Evolutionary conservation across 2,113 vertebrate species (phyloP), one percentile per base, ranked within the genome.

Genomic region (Erythrocebus patas): DNA sequence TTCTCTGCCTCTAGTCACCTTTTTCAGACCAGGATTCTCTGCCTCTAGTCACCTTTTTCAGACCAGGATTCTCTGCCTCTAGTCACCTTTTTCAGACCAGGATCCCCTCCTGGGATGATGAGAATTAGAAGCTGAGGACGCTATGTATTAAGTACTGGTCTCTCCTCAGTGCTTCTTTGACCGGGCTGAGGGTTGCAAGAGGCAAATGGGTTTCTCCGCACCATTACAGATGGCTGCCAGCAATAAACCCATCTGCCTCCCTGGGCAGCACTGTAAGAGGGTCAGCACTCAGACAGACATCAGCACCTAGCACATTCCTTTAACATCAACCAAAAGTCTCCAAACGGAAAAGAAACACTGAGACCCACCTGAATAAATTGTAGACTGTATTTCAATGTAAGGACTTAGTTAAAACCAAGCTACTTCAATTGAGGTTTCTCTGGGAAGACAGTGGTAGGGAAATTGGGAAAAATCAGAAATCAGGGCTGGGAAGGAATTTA

Each of bases 201-300:
- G 57, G 92, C 94, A 98, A 97, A 98, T 66, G 96, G 80, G 78
- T 97, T 98, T 97, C 91, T 89, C 85, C 32, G 80, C 78, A 93
- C 92, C 64, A 80, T 97, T 93, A 96, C 76, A 32, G 18, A 45
- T 23, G 82, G 95, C 97, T 97, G 80, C 95, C 96, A 97, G 93
- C 97, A 97, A 93, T 94, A 98, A 93, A 97, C 85, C 91, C 98
- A 98, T 96, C 96, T 96, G 97, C 97, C 95, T 97, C 75, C 97
- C 91, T 87, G 75, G 94, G 92, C 50, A 97, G 84, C 82, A 82
- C 95, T 1, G 0, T 95, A 96, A 96, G 91, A 95, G 93, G 80
- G 91, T 68, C 92, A 82, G 97, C 95, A 96, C 92, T 92, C 89
- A 96, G 81, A 97, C 89, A 96, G 81, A 97, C 91, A 95, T 89